phyloP scores from a whole-genome alignment of 2,888 invertebrate genomes.

The Cantharis flavilabris region DNA sequence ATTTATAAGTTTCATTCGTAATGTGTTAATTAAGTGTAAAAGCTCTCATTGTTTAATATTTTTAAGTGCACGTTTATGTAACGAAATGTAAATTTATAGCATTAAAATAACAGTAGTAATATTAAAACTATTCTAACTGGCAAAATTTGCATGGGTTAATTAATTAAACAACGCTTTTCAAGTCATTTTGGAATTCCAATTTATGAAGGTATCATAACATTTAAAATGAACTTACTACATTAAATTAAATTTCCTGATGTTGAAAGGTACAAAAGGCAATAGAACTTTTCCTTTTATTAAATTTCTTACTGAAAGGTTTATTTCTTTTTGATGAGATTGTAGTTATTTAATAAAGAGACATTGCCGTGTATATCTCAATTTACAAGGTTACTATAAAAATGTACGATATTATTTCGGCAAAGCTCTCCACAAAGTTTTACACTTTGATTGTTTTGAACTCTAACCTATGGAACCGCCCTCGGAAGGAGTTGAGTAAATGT shows the following conservation, averaged over 20 bases:
- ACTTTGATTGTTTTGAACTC: neutral
- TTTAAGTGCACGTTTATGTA: neutral
- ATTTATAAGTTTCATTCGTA: neutral
- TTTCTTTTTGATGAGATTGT: neutral
- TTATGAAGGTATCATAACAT: neutral
- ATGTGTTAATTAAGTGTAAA: neutral
- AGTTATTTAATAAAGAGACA: neutral
- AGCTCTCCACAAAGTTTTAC: neutral
- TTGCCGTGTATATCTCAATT: neutral
- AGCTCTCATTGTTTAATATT: neutral
- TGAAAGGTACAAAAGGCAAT: neutral
- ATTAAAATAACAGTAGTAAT: neutral
- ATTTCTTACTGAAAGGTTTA: neutral
- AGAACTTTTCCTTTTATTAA: neutral
- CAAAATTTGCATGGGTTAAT: conserved; percentile 3
- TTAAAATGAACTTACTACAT: neutral
- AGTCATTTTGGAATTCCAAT: neutral
- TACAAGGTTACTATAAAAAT: neutral
- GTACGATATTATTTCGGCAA: neutral
- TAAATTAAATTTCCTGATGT: neutral
- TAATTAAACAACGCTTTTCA: neutral
- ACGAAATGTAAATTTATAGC: neutral
- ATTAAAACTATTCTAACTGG: neutral
- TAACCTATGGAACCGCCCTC: neutral
- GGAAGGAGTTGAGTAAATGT: neutral